Percentiles rank a stretch among this genome's conserved stretches.
These are phyloP conservation scores for Anas platyrhynchos DNA, from an alignment of 2,113 vertebrate species.

Conservation along the genomic window DNA sequence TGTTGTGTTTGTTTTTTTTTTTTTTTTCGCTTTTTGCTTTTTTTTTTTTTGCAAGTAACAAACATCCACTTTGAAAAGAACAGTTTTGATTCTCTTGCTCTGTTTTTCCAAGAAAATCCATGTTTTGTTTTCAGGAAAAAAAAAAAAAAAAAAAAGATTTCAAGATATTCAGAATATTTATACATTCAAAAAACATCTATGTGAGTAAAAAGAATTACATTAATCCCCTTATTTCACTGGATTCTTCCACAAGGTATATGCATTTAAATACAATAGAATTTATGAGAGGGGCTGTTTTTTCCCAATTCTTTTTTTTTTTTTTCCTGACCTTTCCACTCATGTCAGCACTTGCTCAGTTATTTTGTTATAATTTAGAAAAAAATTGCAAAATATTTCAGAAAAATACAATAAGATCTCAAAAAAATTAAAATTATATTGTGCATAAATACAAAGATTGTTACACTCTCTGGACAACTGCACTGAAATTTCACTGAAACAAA, in stretches of 20 bases:
- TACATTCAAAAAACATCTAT: not conserved
- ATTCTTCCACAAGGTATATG: not conserved
- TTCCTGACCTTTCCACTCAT: not conserved
- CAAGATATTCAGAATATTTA: not conserved
- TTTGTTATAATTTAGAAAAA: not conserved
- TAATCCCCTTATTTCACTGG: not conserved
- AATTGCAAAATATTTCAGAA: not conserved
- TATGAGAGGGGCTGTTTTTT: not conserved
- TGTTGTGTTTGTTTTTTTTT: constrained; percentile 26
- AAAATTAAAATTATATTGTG: not conserved
- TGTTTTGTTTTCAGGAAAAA: not conserved
- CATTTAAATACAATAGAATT: not conserved
- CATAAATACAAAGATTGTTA: not conserved
- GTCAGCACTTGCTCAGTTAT: not conserved
- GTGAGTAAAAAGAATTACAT: not conserved
- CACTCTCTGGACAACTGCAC: not conserved
- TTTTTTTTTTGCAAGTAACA: constrained; percentile 40
- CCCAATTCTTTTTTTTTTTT: not conserved
- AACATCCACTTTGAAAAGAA: not conserved
- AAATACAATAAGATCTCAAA: not conserved
- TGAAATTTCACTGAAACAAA: not conserved
- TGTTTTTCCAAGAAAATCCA: not conserved
- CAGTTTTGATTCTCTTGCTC: not conserved
- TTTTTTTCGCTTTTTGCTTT: not conserved
- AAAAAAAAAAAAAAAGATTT: not conserved